These are phyloP conservation scores for Xiphias gladius DNA, from an alignment of 2,113 vertebrate genomes.

Conservation along the genomic window DNA sequence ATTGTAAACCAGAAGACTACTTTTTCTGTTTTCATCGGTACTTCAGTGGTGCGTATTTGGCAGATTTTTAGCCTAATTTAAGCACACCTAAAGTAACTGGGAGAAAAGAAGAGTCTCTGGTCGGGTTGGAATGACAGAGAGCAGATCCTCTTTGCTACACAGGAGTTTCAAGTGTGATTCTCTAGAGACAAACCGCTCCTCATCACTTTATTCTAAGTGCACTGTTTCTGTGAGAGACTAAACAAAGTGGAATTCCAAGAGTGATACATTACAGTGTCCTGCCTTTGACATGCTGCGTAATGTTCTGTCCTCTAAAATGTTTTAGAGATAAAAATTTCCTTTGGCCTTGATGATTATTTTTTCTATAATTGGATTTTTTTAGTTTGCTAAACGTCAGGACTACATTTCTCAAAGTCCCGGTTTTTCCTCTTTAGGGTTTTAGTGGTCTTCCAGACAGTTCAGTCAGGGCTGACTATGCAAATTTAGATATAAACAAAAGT, in stretches of 20 bases:
- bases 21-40: not conserved
- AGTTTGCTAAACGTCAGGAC: not conserved
- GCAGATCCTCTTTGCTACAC: not conserved
- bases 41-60: not conserved
- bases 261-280: conserved; percentile 10
- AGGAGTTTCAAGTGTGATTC: not conserved
- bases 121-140: not conserved
- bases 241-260: conserved; percentile 36
- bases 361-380: conserved; percentile 6
- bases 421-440: not conserved
- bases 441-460: conserved; percentile 25
- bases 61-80: not conserved
- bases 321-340: conserved; percentile 9
- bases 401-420: not conserved
- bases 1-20: conserved; percentile 12
- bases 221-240: conserved; percentile 10
- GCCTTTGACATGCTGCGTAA: not conserved
- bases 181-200: conserved; percentile 20
- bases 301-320: conserved; percentile 10
- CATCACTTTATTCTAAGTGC: not conserved
- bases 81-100: not conserved
- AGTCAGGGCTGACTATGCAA: not conserved
- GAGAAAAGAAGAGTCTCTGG: not conserved
- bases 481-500: conserved; percentile 32
- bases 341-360: not conserved